These are phyloP conservation scores for Puma concolor DNA, from an alignment of 2,113 vertebrate genomes.

Conservation along the genomic window DNA sequence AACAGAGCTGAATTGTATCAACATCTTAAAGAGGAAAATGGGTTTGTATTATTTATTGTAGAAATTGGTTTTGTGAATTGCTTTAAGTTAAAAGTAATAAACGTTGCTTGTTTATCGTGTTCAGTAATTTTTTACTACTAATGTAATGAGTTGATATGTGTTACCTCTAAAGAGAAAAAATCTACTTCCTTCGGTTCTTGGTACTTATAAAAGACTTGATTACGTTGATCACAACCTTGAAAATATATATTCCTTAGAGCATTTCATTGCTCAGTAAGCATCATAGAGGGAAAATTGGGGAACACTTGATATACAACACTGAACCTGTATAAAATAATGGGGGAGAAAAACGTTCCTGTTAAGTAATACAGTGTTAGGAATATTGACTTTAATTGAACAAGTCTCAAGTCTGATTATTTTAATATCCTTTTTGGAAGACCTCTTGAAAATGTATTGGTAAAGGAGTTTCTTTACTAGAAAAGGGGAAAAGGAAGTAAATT, in stretches of 20 bases:
- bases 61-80: constrained; percentile 24
- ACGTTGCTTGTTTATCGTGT: neutral
- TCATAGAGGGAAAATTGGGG: neutral
- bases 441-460: neutral
- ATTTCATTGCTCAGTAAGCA: neutral
- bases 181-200: neutral
- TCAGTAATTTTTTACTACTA: constrained; percentile 12
- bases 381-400: constrained; percentile 38
- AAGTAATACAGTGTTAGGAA: neutral
- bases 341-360: constrained; percentile 8
- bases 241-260: neutral
- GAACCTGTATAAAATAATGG: neutral
- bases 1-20: constrained; percentile 98
- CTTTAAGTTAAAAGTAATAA: neutral
- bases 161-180: neutral
- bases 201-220: neutral
- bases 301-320: neutral
- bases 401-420: neutral
- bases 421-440: constrained; percentile 12
- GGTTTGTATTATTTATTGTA: constrained; percentile 87
- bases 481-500: constrained; percentile 25
- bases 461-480: constrained; percentile 17
- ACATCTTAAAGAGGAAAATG: constrained; percentile 98
- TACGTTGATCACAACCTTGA: neutral
- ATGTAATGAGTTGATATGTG: neutral